A percentile compares a stretch with the other conserved stretches of the same genome.
Evolutionary conservation across 2,797 vertebrate species (phyloP).

Genomic region (Argentina silus): DNA sequence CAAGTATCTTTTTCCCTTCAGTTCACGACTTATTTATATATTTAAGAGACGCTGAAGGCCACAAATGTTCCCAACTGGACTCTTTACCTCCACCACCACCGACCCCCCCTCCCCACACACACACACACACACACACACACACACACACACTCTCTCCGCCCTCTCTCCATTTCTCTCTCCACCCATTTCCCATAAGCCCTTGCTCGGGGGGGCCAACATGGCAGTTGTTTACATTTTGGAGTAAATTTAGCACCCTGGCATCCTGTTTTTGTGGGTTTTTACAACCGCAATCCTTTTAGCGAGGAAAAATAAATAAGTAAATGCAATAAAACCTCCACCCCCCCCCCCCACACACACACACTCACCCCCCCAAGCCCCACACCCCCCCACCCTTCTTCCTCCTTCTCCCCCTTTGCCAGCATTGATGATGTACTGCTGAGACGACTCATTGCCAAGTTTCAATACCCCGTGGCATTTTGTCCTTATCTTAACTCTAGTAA

Average conservation of each 20-base stretch:
- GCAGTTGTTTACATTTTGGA: slow-evolving; percentile 56
- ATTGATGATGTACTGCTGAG: slow-evolving; percentile 57
- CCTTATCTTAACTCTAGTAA: slow-evolving; percentile 42
- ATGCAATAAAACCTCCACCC: slow-evolving; percentile 11
- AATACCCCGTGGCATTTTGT: slow-evolving; percentile 50
- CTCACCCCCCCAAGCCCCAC: background rate
- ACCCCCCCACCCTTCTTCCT: background rate
- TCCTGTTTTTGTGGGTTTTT: background rate
- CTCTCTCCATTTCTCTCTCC: background rate
- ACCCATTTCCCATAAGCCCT: slow-evolving; percentile 55
- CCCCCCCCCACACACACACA: background rate
- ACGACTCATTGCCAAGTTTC: slow-evolving; percentile 63
- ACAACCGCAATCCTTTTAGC: slow-evolving; percentile 64
- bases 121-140: too few relatives aligned
- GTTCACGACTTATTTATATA: background rate
- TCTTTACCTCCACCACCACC: background rate
- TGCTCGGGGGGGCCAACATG: slow-evolving; percentile 53
- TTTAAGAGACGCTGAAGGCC: background rate
- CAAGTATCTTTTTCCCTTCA: background rate
- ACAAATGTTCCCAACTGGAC: slow-evolving; percentile 10
- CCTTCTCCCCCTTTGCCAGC: too few relatives aligned
- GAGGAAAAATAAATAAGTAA: slow-evolving; percentile 29
- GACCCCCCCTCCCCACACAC: too few relatives aligned
- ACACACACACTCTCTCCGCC: too few relatives aligned
- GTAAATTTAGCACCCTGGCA: slow-evolving; percentile 54